These are phyloP conservation scores for Pycnomerus fuliginosus DNA, from an alignment of 2,888 invertebrate genomes.

Conservation along the genomic window DNA sequence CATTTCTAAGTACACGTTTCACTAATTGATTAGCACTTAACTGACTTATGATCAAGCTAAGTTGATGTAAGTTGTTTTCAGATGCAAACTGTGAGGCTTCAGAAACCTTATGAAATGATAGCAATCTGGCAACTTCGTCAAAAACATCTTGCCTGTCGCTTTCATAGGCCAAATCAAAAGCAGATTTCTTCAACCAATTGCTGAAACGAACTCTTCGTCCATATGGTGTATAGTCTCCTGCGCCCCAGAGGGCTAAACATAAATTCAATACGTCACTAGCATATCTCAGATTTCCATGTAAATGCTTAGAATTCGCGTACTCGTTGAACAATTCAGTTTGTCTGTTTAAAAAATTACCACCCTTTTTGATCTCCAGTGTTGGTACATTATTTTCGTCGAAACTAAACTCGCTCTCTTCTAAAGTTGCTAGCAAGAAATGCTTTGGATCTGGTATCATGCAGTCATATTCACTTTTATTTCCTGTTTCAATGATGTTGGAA, in stretches of 20 bases:
- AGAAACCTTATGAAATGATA: conserved; percentile 57
- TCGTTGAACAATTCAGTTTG: conserved; percentile 36
- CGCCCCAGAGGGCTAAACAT: conserved; percentile 84
- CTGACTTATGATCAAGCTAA: conserved; percentile 67
- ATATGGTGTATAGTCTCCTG: conserved; percentile 60
- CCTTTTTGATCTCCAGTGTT: conserved; percentile 36
- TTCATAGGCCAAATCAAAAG: too few species aligned
- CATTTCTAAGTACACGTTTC: conserved; percentile 66
- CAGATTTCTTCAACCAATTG: too few species aligned
- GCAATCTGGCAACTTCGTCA: conserved; percentile 52
- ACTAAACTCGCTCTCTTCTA: conserved; percentile 33
- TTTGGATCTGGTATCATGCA: conserved; percentile 25
- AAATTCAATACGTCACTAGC: conserved; percentile 70
- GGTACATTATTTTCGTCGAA: conserved; percentile 34
- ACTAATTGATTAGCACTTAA: conserved; percentile 62
- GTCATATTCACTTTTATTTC: too few species aligned
- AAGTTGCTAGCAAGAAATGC: conserved; percentile 35
- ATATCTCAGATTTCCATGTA: conserved; percentile 48
- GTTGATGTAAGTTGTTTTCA: conserved; percentile 59
- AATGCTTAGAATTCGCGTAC: conserved; percentile 24
- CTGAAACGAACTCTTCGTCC: too few species aligned
- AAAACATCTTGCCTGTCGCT: too few species aligned
- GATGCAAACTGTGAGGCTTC: conserved; percentile 60
- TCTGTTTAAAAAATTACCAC: conserved; percentile 32
- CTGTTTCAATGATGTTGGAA: too few species aligned